Evolutionary conservation across 2,888 invertebrate genomes (phyloP).

Genomic region (Fabriciana adippe): DNA sequence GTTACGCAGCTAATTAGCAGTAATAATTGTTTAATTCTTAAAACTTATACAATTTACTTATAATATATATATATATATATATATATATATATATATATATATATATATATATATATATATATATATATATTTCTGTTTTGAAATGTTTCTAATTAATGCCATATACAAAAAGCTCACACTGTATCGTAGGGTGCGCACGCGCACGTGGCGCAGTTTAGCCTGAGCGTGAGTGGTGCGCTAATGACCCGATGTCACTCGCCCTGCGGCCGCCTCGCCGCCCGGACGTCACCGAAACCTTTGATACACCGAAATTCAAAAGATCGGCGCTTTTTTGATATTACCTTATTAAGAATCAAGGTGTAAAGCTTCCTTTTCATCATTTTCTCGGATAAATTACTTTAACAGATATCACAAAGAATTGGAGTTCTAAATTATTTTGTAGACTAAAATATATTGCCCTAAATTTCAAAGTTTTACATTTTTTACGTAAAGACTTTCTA

Average conservation of each 20-base stretch:
- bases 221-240: constrained; percentile 75
- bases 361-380: constrained; percentile 30
- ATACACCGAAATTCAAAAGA: constrained; percentile 38
- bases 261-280: constrained; percentile 48
- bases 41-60: too few species aligned
- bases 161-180: constrained; percentile 48
- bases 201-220: constrained; percentile 76
- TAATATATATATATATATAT: too few species aligned
- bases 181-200: constrained; percentile 63
- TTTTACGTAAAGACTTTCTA: too few species aligned
- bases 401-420: neutral
- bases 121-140: neutral
- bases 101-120: too few species aligned
- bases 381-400: constrained; percentile 19
- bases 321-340: constrained; percentile 33
- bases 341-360: constrained; percentile 35
- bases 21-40: too few species aligned
- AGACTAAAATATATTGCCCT: neutral
- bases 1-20: too few species aligned
- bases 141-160: constrained; percentile 15
- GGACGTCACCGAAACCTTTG: constrained; percentile 41
- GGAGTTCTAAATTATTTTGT: neutral
- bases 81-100: too few species aligned
- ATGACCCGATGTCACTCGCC: constrained; percentile 61
- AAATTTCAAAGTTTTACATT: too few species aligned